Percentiles rank a stretch among this genome's conserved stretches.
Conservation (phyloP, 2,888 invertebrate species). For the Mycalesis mineus region DNA sequence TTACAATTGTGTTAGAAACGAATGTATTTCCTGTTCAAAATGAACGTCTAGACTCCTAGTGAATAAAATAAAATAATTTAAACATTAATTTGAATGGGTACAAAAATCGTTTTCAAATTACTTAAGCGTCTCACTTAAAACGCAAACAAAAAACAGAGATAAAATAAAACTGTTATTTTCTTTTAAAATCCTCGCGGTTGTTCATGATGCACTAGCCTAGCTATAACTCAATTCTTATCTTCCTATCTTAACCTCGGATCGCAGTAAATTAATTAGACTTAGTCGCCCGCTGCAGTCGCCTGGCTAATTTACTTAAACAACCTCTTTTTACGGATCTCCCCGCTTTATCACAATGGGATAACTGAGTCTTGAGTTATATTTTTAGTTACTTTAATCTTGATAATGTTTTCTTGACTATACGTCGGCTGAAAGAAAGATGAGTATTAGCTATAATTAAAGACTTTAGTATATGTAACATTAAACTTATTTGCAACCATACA, state of each 20-base stretch:
- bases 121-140: no score
- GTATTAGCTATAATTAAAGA: no score
- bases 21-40: no score
- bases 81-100: no score
- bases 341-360: conserved; percentile 32
- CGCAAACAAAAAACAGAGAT: neutral
- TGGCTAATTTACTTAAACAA: conserved; percentile 50
- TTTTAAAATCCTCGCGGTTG: conserved; percentile 29
- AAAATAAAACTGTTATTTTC: conserved; percentile 9
- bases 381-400: conserved; percentile 1
- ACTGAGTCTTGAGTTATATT: conserved; percentile 26
- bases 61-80: no score
- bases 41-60: no score
- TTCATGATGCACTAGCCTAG: conserved; percentile 28
- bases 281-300: conserved; percentile 40
- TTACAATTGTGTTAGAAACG: no score
- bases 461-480: no score
- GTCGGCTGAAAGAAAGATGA: no score
- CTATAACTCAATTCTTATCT: conserved; percentile 48
- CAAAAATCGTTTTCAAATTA: no score
- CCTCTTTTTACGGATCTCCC: conserved; percentile 36
- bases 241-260: conserved; percentile 44
- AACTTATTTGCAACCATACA: no score
- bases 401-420: neutral
- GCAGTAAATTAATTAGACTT: conserved; percentile 45